Evolutionary conservation across 2,797 vertebrate genomes (phyloP).

Genomic region (Micropoecilia bifurca): DNA sequence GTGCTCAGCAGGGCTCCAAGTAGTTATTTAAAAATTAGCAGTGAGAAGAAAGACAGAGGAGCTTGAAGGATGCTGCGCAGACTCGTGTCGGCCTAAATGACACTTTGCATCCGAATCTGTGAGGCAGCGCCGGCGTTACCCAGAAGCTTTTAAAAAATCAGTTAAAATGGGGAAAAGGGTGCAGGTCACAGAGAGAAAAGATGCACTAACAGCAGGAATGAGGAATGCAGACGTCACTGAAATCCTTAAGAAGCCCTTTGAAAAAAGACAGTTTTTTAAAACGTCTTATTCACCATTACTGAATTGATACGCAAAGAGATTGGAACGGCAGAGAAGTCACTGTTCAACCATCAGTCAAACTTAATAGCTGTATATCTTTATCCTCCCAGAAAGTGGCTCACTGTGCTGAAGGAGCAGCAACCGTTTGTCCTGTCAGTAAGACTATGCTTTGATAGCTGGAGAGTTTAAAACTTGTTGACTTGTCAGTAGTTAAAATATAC

Average conservation of each 20-base stretch:
- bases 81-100: constrained; percentile 58
- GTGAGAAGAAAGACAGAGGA: constrained; percentile 70
- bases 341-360: constrained; percentile 38
- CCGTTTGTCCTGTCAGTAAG: constrained; percentile 20
- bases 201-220: constrained; percentile 47
- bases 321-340: constrained; percentile 10
- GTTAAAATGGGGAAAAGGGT: constrained; percentile 53
- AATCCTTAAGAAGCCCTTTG: constrained; percentile 22
- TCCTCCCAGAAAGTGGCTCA: constrained; percentile 13
- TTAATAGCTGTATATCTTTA: constrained; percentile 19
- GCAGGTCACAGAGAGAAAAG: constrained; percentile 48
- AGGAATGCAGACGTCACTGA: constrained; percentile 10
- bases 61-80: constrained; percentile 58
- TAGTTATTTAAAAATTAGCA: constrained; percentile 73
- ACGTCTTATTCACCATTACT: constrained; percentile 35
- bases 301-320: constrained; percentile 4
- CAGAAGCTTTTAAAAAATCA: constrained; percentile 58
- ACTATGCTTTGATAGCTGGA: background rate
- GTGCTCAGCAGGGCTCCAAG: constrained; percentile 71
- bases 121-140: constrained; percentile 59
- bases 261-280: constrained; percentile 40
- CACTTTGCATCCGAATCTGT: constrained; percentile 59
- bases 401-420: constrained; percentile 30
- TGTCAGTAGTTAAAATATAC: background rate
- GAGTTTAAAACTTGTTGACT: background rate